A percentile compares a stretch with the other conserved stretches of the same genome.
phyloP scores from a whole-genome alignment of 2,888 invertebrate genomes.

The Deilephila elpenor region DNA sequence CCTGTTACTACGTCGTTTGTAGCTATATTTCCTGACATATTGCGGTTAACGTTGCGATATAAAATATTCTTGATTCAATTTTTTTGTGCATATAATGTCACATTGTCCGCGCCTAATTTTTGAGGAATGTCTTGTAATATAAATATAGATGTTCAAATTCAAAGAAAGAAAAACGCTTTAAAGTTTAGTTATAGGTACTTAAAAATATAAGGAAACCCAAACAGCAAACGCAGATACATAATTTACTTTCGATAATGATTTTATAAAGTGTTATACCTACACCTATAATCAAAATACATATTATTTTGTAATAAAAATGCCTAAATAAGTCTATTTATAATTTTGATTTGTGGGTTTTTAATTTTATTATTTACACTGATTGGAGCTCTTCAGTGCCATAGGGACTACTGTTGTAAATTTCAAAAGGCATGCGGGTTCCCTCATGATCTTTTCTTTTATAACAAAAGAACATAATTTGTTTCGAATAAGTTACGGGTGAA shows the following conservation, averaged over 20 bases:
- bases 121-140: too few species aligned
- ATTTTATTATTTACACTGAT: conserved; percentile 23
- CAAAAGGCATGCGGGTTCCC: conserved; percentile 24
- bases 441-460: conserved; percentile 10
- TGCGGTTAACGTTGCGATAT: conserved; percentile 13
- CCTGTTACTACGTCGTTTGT: conserved; percentile 10
- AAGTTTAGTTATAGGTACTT: too few species aligned
- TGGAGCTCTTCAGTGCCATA: neutral
- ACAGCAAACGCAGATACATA: too few species aligned
- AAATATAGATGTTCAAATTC: too few species aligned
- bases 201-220: too few species aligned
- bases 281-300: too few species aligned
- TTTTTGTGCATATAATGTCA: neutral
- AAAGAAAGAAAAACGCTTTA: too few species aligned
- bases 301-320: neutral
- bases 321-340: neutral
- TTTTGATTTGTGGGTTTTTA: neutral
- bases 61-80: neutral
- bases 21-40: conserved; percentile 1
- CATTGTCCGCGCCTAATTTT: neutral
- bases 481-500: neutral
- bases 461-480: conserved; percentile 10
- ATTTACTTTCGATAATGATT: too few species aligned
- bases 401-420: conserved; percentile 9
- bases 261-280: too few species aligned